Percentiles rank a stretch among this genome's conserved stretches.
phyloP scores from a whole-genome alignment of 2,797 vertebrate species.

The Acipenser oxyrinchus region DNA sequence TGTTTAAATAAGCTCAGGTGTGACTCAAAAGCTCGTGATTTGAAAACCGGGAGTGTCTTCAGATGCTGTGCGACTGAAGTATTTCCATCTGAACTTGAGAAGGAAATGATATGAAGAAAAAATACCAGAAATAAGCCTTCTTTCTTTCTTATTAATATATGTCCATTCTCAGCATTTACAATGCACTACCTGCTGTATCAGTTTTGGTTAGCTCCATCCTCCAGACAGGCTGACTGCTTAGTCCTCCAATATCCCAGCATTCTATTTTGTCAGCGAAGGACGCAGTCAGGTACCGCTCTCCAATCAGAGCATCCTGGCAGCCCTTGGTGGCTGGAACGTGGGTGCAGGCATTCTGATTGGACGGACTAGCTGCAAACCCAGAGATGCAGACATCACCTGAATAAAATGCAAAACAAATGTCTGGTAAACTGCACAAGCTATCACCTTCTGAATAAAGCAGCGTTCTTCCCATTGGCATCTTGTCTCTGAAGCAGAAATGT shows the following conservation, averaged over 20 bases:
- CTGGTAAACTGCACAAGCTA: neutral
- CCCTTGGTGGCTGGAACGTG: conserved; percentile 26
- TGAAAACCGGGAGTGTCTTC: too few species aligned
- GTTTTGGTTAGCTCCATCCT: conserved; percentile 33
- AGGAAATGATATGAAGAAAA: neutral
- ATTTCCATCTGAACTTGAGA: too few species aligned
- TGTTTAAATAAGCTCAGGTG: too few species aligned
- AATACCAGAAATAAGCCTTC: neutral
- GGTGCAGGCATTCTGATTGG: neutral
- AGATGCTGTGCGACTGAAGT: too few species aligned
- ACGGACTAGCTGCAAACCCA: conserved; percentile 39
- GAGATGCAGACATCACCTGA: conserved; percentile 49
- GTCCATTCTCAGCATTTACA: neutral
- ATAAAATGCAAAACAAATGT: conserved; percentile 4
- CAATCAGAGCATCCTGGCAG: conserved; percentile 61
- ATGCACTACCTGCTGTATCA: conserved; percentile 23
- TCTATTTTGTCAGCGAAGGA: conserved; percentile 47
- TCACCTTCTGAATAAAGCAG: conserved; percentile 19
- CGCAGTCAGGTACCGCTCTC: conserved; percentile 59
- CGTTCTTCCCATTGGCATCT: too few species aligned
- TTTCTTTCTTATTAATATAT: neutral
- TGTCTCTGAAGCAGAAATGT: too few species aligned
- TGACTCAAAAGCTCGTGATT: too few species aligned
- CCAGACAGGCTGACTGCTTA: conserved; percentile 41
- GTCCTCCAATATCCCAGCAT: conserved; percentile 50